Conservation (phyloP, 2,888 invertebrate species). For the Theretra japonica region DNA sequence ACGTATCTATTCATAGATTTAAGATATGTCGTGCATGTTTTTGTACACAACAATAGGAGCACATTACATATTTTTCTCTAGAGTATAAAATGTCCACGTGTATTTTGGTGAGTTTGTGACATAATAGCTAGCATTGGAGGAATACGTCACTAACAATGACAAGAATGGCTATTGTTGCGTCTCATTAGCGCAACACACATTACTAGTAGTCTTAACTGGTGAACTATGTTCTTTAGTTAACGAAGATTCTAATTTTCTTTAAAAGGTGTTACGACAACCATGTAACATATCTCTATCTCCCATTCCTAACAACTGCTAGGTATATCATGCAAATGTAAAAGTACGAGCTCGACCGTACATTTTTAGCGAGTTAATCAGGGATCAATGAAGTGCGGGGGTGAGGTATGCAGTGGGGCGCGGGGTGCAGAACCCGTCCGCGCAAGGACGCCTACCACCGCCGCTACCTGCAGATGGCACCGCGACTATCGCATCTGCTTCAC, state of each 20-base stretch:
- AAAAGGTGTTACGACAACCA: too few species aligned
- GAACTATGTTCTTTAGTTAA: too few species aligned
- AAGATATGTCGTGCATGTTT: not conserved
- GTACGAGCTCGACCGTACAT: not conserved
- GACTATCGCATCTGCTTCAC: conserved; percentile 33
- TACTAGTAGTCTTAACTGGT: not conserved
- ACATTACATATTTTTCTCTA: too few species aligned
- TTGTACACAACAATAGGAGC: not conserved
- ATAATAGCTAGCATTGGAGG: not conserved
- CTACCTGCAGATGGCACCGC: conserved; percentile 45
- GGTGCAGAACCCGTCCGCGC: conserved; percentile 31
- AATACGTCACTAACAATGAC: conserved; percentile 9
- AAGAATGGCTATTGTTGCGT: conserved; percentile 8
- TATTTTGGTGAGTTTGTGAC: conserved; percentile 15
- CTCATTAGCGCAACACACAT: not conserved
- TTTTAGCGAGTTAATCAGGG: conserved; percentile 24
- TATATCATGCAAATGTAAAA: not conserved
- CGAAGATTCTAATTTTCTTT: too few species aligned
- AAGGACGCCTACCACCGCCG: conserved; percentile 44
- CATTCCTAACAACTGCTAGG: not conserved
- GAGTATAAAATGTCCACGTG: too few species aligned
- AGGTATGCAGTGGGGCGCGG: not conserved
- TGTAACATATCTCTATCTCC: too few species aligned
- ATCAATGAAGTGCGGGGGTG: conserved; percentile 22
- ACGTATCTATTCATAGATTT: conserved; percentile 1